A percentile compares a stretch with the other conserved stretches of the same genome.
phyloP scores from a whole-genome alignment of 2,797 vertebrate genomes.

The Hapalemur alaotrensis region DNA sequence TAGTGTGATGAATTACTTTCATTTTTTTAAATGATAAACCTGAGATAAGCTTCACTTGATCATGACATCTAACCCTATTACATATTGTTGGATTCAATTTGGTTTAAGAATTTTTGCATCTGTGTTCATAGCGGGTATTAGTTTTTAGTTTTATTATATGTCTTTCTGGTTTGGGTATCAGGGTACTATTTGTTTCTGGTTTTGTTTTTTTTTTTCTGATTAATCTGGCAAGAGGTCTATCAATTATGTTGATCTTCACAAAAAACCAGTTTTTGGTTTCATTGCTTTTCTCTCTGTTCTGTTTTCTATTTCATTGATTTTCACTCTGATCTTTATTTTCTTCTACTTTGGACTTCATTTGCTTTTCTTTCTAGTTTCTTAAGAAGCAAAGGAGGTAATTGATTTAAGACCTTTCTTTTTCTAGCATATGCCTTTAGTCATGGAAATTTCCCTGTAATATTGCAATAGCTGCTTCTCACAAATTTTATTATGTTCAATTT shows the following conservation, averaged over 20 bases:
- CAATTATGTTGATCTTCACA: neutral
- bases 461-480: neutral
- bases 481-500: neutral
- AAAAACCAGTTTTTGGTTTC: neutral
- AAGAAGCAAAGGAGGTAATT: neutral
- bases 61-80: neutral
- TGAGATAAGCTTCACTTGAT: neutral
- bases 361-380: neutral
- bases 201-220: neutral
- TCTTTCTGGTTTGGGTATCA: neutral
- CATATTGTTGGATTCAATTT: neutral
- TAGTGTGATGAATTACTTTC: neutral
- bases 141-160: neutral
- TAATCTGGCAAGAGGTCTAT: neutral
- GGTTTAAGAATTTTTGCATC: neutral
- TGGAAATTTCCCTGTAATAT: neutral
- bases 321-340: neutral
- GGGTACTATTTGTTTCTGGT: neutral
- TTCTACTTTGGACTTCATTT: neutral
- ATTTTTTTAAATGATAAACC: neutral
- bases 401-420: slow-evolving; percentile 3
- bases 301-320: neutral
- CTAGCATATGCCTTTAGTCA: neutral
- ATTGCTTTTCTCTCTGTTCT: neutral
- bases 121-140: neutral